phyloP scores from a whole-genome alignment of 2,888 invertebrate genomes.

The Craniophora ligustri region DNA sequence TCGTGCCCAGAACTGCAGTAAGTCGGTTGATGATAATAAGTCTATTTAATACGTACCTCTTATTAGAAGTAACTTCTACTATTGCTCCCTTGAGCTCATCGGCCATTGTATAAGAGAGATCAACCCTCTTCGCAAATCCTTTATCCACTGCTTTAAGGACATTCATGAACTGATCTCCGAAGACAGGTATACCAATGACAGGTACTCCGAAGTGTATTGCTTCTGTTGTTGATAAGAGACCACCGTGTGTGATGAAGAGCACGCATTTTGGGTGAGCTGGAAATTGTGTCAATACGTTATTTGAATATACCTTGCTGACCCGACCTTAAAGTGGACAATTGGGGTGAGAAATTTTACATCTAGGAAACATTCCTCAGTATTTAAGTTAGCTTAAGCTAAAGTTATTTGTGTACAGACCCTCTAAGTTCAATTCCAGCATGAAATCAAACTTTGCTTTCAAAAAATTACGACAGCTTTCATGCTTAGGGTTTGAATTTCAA shows the following conservation, averaged over 20 bases:
- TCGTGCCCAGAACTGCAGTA: too few species aligned
- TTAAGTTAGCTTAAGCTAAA: too few species aligned
- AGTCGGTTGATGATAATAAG: too few species aligned
- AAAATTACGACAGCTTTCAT: too few species aligned
- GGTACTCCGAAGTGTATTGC: conserved; percentile 67
- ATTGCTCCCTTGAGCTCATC: conserved; percentile 56
- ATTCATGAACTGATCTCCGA: conserved; percentile 67
- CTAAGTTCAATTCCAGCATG: too few species aligned
- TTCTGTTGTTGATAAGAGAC: conserved; percentile 66
- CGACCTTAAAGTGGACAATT: too few species aligned
- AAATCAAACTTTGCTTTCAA: too few species aligned
- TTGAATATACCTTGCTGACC: too few species aligned
- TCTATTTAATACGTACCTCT: conserved; percentile 53
- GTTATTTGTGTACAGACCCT: too few species aligned
- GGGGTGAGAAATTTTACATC: too few species aligned
- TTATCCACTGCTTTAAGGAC: conserved; percentile 56
- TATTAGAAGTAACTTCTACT: conserved; percentile 49
- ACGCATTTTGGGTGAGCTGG: conserved; percentile 65
- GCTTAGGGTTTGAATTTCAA: too few species aligned
- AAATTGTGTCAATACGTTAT: conserved; percentile 17
- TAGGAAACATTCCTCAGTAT: too few species aligned
- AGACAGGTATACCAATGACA: conserved; percentile 67
- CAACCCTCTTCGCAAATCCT: conserved; percentile 62
- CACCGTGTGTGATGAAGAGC: conserved; percentile 69
- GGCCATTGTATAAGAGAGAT: conserved; percentile 55